Evolutionary conservation across 2,888 invertebrate species (phyloP).

Genomic region (Drepana falcataria): DNA sequence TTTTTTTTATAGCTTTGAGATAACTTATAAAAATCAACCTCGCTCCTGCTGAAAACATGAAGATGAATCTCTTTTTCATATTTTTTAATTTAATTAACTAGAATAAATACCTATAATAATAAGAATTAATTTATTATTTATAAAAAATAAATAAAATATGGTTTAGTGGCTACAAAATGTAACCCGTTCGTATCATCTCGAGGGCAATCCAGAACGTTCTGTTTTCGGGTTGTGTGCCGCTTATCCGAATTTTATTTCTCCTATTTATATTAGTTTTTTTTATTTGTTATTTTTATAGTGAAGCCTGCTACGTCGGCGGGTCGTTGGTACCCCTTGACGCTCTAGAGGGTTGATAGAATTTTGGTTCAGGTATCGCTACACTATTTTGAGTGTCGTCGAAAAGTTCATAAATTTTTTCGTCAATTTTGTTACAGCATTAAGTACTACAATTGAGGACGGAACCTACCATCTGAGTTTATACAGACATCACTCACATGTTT

Average conservation of each 20-base stretch:
- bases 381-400: not conserved
- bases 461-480: no score
- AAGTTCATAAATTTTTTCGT: not conserved
- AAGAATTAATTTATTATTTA: no score
- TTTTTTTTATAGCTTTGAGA: no score
- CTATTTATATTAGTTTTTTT: constrained; percentile 35
- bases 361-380: not conserved
- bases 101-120: no score
- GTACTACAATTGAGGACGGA: no score
- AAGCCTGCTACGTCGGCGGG: constrained; percentile 44
- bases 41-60: no score
- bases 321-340: constrained; percentile 23
- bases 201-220: constrained; percentile 71
- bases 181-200: constrained; percentile 55
- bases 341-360: not conserved
- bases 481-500: no score
- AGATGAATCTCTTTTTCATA: no score
- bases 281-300: constrained; percentile 62
- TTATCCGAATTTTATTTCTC: constrained; percentile 55
- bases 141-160: no score
- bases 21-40: no score
- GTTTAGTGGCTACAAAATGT: constrained; percentile 30
- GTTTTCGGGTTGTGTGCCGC: constrained; percentile 65
- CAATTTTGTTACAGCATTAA: not conserved
- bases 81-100: no score